These are phyloP conservation scores for Nephrotoma appendiculata DNA, from an alignment of 2,888 invertebrate species.

Conservation along the genomic window DNA sequence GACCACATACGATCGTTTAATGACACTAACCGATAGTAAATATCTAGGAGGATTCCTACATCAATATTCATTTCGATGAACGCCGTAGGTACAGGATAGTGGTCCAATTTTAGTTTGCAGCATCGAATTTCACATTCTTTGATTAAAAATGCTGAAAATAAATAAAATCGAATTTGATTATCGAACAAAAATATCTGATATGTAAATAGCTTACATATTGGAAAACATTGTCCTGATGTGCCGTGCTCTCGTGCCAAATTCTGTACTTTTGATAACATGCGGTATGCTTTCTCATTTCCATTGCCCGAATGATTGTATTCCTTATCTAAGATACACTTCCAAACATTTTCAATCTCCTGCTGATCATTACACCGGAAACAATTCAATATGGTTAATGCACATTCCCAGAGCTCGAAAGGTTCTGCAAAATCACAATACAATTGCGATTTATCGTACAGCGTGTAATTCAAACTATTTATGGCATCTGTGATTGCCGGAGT, in stretches of 20 bases:
- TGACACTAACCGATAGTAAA: conserved; percentile 54
- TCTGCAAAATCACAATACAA: conserved; percentile 87
- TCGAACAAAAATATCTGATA: background rate
- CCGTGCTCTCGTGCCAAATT: conserved; percentile 63
- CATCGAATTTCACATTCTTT: conserved; percentile 64
- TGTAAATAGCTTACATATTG: conserved; percentile 43
- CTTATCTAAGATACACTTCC: conserved; percentile 66
- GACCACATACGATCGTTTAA: conserved; percentile 79
- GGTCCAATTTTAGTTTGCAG: conserved; percentile 54
- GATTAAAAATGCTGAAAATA: conserved; percentile 54
- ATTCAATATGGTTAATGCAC: conserved; percentile 86
- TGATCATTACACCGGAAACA: conserved; percentile 88
- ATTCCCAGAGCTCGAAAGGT: conserved; percentile 78
- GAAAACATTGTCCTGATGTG: conserved; percentile 75
- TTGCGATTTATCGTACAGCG: conserved; percentile 77
- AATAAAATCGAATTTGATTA: conserved; percentile 4
- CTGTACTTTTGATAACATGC: conserved; percentile 62
- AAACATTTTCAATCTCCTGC: conserved; percentile 75
- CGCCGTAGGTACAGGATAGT: conserved; percentile 61
- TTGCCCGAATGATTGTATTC: conserved; percentile 38
- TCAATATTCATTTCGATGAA: conserved; percentile 64
- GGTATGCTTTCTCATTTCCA: conserved; percentile 43
- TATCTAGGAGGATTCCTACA: conserved; percentile 60
- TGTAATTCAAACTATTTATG: conserved; percentile 58
- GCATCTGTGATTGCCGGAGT: conserved; percentile 43